phyloP scores from a whole-genome alignment of 2,888 invertebrate genomes.

The Trissolcus japonicus region DNA sequence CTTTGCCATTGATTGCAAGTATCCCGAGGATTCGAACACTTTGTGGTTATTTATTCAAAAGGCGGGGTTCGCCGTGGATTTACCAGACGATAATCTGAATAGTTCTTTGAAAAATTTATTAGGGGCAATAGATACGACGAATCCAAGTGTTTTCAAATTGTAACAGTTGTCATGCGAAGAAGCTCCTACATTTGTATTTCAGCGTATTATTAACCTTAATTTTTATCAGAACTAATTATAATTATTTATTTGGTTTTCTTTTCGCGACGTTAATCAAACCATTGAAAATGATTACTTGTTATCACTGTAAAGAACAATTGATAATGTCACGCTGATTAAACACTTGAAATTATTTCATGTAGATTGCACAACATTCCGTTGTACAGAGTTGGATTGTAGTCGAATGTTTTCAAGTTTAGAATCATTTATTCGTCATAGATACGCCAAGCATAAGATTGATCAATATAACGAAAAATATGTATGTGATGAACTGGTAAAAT shows the following conservation, averaged over 20 bases:
- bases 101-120: constrained; percentile 17
- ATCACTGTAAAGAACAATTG: constrained; percentile 2
- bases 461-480: no score
- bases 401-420: constrained; percentile 9
- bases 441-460: no score
- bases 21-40: constrained; percentile 13
- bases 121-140: constrained; percentile 24
- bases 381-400: constrained; percentile 15
- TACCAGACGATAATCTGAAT: constrained; percentile 21
- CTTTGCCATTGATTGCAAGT: constrained; percentile 19
- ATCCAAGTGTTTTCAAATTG: no score
- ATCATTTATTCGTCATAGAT: constrained; percentile 26
- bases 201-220: no score
- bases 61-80: constrained; percentile 8
- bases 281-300: constrained; percentile 3
- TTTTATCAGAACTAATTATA: background rate
- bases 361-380: constrained; percentile 6
- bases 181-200: background rate
- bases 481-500: background rate
- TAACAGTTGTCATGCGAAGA: background rate
- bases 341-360: constrained; percentile 14
- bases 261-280: background rate
- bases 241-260: background rate
- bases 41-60: constrained; percentile 34
- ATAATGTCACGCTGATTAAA: constrained; percentile 1